phyloP scores from a whole-genome alignment of 2,888 invertebrate genomes.

The Mactromeris polynyma region DNA sequence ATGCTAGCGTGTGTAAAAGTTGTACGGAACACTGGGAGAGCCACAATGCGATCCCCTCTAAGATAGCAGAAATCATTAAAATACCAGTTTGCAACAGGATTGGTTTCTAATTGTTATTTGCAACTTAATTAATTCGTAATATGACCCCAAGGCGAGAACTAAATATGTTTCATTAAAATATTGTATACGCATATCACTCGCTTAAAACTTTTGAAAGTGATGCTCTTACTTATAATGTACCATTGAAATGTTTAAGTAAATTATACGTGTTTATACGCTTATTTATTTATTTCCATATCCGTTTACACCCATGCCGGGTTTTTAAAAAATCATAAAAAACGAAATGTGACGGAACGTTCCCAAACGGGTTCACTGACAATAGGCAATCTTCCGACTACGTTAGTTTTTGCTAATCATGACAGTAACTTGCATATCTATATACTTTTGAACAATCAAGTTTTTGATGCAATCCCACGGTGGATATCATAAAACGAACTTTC shows the following conservation, averaged over 20 bases:
- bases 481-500: neutral
- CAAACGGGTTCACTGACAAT: neutral
- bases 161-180: neutral
- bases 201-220: neutral
- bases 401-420: neutral
- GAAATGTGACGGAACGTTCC: neutral
- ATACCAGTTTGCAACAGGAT: neutral
- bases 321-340: neutral
- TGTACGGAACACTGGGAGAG: too few species aligned
- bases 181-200: neutral
- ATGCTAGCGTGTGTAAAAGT: too few species aligned
- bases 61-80: neutral
- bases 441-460: too few species aligned
- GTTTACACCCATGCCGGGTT: neutral
- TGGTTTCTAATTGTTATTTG: neutral
- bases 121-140: neutral
- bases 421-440: neutral
- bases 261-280: neutral
- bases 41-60: neutral
- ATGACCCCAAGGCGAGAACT: neutral
- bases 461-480: too few species aligned
- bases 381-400: neutral
- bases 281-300: neutral
- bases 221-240: neutral
- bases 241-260: neutral